Evolutionary conservation across 2,113 vertebrate species (phyloP).

Genomic region (Tragelaphus imberbis): DNA sequence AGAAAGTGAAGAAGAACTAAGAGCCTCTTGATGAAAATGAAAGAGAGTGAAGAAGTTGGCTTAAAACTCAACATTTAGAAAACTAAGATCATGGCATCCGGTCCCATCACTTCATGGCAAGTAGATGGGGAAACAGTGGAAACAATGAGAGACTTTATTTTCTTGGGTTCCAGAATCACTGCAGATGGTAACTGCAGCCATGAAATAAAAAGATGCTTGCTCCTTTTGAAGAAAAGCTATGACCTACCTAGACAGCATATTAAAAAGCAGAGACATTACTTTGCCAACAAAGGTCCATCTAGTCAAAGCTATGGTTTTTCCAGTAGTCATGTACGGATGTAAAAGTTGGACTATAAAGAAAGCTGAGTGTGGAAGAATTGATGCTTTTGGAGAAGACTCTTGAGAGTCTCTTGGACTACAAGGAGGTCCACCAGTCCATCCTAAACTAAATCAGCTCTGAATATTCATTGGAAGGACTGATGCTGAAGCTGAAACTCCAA

Average conservation of each 20-base stretch:
- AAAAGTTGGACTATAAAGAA: not conserved
- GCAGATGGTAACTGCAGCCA: not conserved
- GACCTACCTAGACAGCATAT: not conserved
- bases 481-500: not conserved
- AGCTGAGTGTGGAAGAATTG: not conserved
- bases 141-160: not conserved
- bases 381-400: not conserved
- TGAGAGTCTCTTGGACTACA: not conserved
- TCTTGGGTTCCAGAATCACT: not conserved
- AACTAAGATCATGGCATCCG: not conserved
- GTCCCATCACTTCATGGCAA: not conserved
- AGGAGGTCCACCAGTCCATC: not conserved
- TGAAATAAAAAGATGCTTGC: not conserved
- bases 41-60: not conserved
- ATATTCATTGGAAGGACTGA: not conserved
- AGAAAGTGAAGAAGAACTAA: not conserved
- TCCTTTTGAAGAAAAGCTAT: not conserved
- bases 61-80: not conserved
- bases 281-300: not conserved
- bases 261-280: not conserved
- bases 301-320: not conserved
- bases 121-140: not conserved
- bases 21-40: not conserved
- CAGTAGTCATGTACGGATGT: not conserved
- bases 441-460: not conserved